Percentiles rank a stretch among this genome's conserved stretches.
phyloP scores from a whole-genome alignment of 2,113 vertebrate genomes.

The Neolamprologus brichardi region DNA sequence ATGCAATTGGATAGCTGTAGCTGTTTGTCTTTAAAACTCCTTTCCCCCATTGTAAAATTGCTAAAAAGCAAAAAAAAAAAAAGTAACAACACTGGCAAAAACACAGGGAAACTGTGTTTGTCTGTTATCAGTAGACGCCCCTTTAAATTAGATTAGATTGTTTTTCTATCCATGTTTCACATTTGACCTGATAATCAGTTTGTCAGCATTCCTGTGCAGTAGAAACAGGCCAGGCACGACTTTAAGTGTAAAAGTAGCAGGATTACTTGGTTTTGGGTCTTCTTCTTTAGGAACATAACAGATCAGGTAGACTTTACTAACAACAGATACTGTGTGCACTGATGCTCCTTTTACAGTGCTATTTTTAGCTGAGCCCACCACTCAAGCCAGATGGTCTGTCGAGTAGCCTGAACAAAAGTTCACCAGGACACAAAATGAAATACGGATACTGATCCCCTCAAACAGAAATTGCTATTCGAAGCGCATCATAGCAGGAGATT shows the following conservation, averaged over 20 bases:
- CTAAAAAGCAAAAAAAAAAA: background rate
- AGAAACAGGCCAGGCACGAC: background rate
- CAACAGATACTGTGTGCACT: background rate
- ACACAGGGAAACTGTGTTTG: background rate
- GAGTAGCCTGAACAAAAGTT: constrained; percentile 29
- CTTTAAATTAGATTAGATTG: background rate
- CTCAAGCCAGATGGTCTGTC: constrained; percentile 35
- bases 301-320: background rate
- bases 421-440: background rate
- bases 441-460: background rate
- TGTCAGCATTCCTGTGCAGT: background rate
- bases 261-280: background rate
- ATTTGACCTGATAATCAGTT: background rate
- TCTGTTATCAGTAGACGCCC: background rate
- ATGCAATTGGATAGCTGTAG: background rate
- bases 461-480: background rate
- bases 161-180: background rate
- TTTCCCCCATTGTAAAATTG: background rate
- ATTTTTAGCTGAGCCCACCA: constrained; percentile 28
- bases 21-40: background rate
- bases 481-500: background rate
- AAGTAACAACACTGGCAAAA: background rate
- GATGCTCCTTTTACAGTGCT: background rate
- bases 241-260: background rate
- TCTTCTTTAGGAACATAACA: background rate